These are phyloP conservation scores for Cassiopea xamachana DNA, from an alignment of 30 jellyfish, hydroid and myxozoan species.

Conservation along the genomic window DNA sequence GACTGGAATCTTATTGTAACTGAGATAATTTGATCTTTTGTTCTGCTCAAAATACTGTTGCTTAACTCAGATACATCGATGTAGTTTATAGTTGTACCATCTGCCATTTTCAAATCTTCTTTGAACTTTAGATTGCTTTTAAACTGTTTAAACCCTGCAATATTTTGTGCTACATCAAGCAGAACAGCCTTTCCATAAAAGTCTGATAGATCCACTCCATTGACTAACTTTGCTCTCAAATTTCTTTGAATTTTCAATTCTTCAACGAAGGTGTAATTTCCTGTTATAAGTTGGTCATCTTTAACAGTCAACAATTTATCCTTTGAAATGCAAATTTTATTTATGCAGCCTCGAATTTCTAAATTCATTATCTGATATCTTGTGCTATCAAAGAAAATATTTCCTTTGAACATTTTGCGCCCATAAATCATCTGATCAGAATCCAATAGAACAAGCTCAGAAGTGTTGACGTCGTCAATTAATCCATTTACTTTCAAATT, in stretches of 20 bases:
- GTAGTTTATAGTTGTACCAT: conserved; percentile 47
- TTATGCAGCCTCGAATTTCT: conserved; percentile 65
- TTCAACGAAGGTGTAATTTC: conserved; percentile 29
- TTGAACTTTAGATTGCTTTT: conserved; percentile 13
- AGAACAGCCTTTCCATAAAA: conserved; percentile 53
- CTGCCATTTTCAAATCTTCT: conserved; percentile 60
- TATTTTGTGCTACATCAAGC: conserved; percentile 51
- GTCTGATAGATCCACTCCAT: conserved; percentile 51
- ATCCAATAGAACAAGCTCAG: conserved; percentile 50
- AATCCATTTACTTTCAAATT: conserved; percentile 58
- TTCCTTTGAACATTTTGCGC: conserved; percentile 34
- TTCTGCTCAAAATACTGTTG: conserved; percentile 45
- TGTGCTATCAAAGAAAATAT: conserved; percentile 19
- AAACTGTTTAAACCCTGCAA: conserved; percentile 57
- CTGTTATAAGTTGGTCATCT: conserved; percentile 31
- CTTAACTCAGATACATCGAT: conserved; percentile 88
- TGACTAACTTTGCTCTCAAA: conserved; percentile 38
- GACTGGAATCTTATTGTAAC: conserved; percentile 29
- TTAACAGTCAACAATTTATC: conserved; percentile 51
- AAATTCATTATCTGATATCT: conserved; percentile 8
- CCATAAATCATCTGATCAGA: conserved; percentile 73
- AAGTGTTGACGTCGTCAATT: conserved; percentile 71
- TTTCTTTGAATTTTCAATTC: conserved; percentile 16
- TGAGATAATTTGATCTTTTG: conserved; percentile 64
- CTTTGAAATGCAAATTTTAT: conserved; percentile 53